phyloP scores from a whole-genome alignment of 2,888 invertebrate species.

The Pristionchus fissidentatus region DNA sequence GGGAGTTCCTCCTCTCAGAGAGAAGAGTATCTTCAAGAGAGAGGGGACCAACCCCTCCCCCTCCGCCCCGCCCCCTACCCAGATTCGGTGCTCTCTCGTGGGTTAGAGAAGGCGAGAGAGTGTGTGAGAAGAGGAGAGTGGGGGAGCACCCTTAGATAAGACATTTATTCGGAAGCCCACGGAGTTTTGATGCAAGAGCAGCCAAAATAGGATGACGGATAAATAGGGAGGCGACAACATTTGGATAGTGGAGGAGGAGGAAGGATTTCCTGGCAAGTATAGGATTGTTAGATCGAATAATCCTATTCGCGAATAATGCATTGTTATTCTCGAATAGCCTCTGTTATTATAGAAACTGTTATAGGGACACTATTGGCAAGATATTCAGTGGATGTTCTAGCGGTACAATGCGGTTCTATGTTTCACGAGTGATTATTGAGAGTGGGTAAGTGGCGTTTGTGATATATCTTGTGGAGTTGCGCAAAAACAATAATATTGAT shows the following conservation, averaged over 20 bases:
- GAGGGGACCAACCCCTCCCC: constrained; percentile 14
- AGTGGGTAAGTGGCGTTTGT: too few relatives aligned
- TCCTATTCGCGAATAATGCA: too few relatives aligned
- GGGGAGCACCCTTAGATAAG: neutral
- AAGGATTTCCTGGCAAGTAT: too few relatives aligned
- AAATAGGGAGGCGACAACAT: neutral
- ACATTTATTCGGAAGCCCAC: constrained; percentile 35
- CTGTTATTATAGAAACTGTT: too few relatives aligned
- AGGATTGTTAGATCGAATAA: too few relatives aligned
- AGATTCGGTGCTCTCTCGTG: constrained; percentile 10
- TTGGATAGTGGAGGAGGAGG: neutral
- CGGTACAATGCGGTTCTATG: too few relatives aligned
- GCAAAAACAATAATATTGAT: neutral
- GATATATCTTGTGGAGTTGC: too few relatives aligned
- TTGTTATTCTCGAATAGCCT: too few relatives aligned
- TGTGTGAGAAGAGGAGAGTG: neutral
- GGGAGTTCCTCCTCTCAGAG: constrained; percentile 18
- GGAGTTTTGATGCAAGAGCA: constrained; percentile 31
- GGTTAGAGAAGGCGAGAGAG: constrained; percentile 38
- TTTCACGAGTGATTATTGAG: too few relatives aligned
- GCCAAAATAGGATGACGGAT: constrained; percentile 21
- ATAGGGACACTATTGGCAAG: too few relatives aligned
- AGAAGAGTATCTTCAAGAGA: constrained; percentile 11
- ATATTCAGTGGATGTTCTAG: too few relatives aligned
- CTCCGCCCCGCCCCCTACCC: constrained; percentile 1